Evolutionary conservation across 2,888 invertebrate species (phyloP), one percentile per base, ranked within the genome.

Genomic region (Litoditis marina): DNA sequence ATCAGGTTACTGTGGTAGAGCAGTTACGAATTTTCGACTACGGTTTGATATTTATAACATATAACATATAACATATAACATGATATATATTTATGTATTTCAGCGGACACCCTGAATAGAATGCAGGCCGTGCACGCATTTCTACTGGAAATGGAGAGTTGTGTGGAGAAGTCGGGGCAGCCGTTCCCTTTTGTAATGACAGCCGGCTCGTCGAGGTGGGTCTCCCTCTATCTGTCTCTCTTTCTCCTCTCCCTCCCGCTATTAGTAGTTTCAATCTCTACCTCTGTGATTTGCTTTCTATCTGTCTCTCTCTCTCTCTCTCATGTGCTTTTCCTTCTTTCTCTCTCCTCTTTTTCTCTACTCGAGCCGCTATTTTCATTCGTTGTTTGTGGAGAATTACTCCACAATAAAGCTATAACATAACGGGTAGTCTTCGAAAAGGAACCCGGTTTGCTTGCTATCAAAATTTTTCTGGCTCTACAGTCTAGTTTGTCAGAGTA

Each of bases 51-150:
- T n/a, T n/a, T n/a, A n/a, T n/a, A n/a, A n/a, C n/a, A n/a, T n/a
- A n/a, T n/a, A n/a, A n/a, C n/a, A n/a, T n/a, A n/a, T n/a, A n/a
- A n/a, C n/a, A n/a, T n/a, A n/a, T n/a, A n/a, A n/a, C n/a, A n/a
- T n/a, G n/a, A n/a, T n/a, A n/a, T n/a, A n/a, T n/a, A n/a, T n/a
- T n/a, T n/a, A n/a, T n/a, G n/a, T 52, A 30, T 42, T 60, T 60
- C 60, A 60, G 60, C 42, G 2, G 16, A 46, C 6, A 52, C 32
- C 1, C n/a, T 63, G 28, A 7, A 22, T 4, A 66, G 60, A 55
- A 62, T 69, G 36, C 60, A 60, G n/a, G 60, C 59, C 34, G 65
- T 69, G 8, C 65, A 60, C 34, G 49, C 30, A 0, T 62, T 56
- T 28, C 34, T 66, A 25, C 27, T 27, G 5, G 22, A 44, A 30